Percentiles rank a stretch among this genome's conserved stretches.
Evolutionary conservation across 2,797 vertebrate genomes (phyloP).

Genomic region (Protonibea diacanthus): DNA sequence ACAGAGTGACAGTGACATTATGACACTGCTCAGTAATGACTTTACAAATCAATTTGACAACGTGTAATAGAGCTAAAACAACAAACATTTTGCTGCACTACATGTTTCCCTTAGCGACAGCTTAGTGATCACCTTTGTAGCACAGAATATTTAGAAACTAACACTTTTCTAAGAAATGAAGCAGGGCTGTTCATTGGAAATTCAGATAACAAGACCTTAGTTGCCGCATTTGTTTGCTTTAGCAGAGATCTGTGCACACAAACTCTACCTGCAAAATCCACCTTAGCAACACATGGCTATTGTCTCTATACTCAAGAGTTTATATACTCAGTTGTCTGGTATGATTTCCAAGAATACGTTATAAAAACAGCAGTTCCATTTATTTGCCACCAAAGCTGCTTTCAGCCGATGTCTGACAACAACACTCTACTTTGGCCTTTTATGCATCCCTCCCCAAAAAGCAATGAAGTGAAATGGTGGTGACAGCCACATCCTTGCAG

Average conservation of each 20-base stretch:
- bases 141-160: neutral
- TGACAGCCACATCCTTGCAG: conserved; percentile 77
- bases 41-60: conserved; percentile 8
- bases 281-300: conserved; percentile 36
- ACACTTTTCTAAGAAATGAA: neutral
- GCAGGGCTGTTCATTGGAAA: conserved; percentile 6
- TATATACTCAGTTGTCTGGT: conserved; percentile 33
- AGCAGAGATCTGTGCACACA: conserved; percentile 28
- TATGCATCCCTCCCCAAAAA: conserved; percentile 54
- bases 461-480: conserved; percentile 73
- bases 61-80: neutral
- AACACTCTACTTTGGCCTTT: conserved; percentile 56
- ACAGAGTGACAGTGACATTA: neutral
- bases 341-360: conserved; percentile 35
- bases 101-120: conserved; percentile 3
- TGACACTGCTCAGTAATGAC: neutral
- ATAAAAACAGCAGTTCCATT: conserved; percentile 52
- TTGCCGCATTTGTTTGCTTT: conserved; percentile 15
- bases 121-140: neutral
- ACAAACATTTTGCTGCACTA: neutral
- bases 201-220: conserved; percentile 5
- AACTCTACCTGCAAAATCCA: conserved; percentile 36
- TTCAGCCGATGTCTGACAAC: conserved; percentile 58
- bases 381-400: conserved; percentile 58
- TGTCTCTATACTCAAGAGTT: conserved; percentile 44